Evolutionary conservation across 1,140 invertebrate species (phyloP), one percentile per base, ranked within the genome.

Genomic region (Drosophila nigrodunni): DNA sequence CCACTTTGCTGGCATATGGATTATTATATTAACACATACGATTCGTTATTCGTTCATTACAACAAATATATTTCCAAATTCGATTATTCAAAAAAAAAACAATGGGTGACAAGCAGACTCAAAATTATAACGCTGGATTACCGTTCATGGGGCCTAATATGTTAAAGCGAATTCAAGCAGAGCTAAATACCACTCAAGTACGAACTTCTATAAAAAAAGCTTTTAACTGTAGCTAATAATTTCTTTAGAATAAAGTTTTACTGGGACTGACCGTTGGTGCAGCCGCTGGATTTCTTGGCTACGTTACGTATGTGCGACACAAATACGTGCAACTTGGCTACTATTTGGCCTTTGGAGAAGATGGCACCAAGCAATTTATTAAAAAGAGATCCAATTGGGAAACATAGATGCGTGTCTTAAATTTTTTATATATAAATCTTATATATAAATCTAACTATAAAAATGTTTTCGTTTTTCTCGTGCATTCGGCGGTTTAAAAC

Each of bases 341-440:
- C 89, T 97, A 97, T 92, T 80, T 95, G 47, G 95, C 96, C 10
- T 92, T 96, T n/a, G 93, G 94, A 83, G 93, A 95, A 72, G 95
- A 97, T 92, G 96, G 96, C 2, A 94, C 94, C 75, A 94, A 96
- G 93, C 93, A 94, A 65, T 95, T 96, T 89, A 93, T 95, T 77
- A 96, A 95, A 82, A 96, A 95, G 90, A 94, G 94, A 85, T 97
- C 96, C 7, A 96, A 96, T 92, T 97, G 96, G 96, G 94, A 76
- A 54, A 55, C 46, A 7, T 72, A 60, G 35, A 54, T 30, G n/a
- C 15, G n/a, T 25, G 1, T 18, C 44, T 46, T 46, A 6, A 39
- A 39, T 39, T n/a, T n/a, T n/a, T n/a, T n/a, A n/a, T n/a, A n/a
- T n/a, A n/a, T n/a, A n/a, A n/a, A n/a, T n/a, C n/a, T n/a, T n/a